Base-by-base conservation (phyloP, 2,888 invertebrate genomes). In the Octonoba sinensis region DNA sequence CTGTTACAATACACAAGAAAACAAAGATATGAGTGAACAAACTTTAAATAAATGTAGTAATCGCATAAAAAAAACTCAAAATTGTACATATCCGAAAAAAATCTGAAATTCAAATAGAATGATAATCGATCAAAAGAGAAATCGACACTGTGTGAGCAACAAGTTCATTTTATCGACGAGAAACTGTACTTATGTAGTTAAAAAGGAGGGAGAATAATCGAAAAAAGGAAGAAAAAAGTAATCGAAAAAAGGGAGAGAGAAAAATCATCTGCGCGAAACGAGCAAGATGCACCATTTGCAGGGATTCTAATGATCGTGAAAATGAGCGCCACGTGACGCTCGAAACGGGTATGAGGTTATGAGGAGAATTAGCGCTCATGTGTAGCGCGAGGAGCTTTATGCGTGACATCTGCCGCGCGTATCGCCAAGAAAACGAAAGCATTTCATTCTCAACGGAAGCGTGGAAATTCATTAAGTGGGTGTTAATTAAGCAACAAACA, bases 281-380 rank as follows among this genome's bases (percentile, higher is more conserved):
- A 13, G 74, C 65, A 57, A 46, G 56, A 57, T 65, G 66, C 67
- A 24, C 74, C 59, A 59, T 49, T 75, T 67, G 57, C 57, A 36
- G 20, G 15, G 51, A n/a, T 16, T 16, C 36, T 36, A 73, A 73
- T 67, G 73, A 60, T 73, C 73, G 59, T 46, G 72, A 67, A 72
- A 73, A 79, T 67, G 73, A 67, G 72, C 18, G 72, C 46, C 79
- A 79, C 73, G 67, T 79, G 79, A 73, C 47, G 54, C 12, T n/a
- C 18, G 36, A 36, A 36, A 36, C n/a, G 51, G 51, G 69, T 62
- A 44, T 36, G 75, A 24, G 60, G 24, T 49, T 20, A 27, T 59
- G 60, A 60, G 36, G 27, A 51, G 57, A 74, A 47, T 51, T 60
- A 60, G 75, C 49, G 54, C 57, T 54, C 51, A 44, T 6, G 51